A percentile compares a stretch with the other conserved stretches of the same genome.
Evolutionary conservation across 2,113 vertebrate species (phyloP).

Genomic region (Leuciscus idus): DNA sequence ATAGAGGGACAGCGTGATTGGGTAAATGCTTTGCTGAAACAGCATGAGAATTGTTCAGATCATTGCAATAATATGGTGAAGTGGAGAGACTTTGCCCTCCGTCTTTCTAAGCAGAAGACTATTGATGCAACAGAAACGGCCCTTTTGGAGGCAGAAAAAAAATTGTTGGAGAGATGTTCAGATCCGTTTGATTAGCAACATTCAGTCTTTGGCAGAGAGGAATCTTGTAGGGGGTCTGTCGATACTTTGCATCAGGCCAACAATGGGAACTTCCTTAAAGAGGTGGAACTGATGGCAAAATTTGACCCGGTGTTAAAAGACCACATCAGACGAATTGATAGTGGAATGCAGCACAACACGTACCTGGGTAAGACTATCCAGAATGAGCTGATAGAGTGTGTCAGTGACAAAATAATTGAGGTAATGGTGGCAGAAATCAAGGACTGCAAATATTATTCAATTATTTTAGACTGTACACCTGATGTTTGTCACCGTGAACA

Average conservation of each 20-base stretch:
- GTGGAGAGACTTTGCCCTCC: neutral
- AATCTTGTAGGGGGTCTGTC: neutral
- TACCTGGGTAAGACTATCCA: neutral
- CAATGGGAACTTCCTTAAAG: constrained; percentile 1
- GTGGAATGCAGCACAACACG: neutral
- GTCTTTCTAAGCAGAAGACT: neutral
- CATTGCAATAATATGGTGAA: neutral
- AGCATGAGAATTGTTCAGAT: neutral
- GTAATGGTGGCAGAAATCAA: constrained; percentile 25
- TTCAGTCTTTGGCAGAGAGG: neutral
- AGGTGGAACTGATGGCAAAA: neutral
- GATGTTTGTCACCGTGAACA: constrained; percentile 48
- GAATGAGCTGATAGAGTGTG: neutral
- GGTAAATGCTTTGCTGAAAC: neutral
- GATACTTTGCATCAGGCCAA: neutral
- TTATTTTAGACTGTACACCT: constrained; percentile 50
- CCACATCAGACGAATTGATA: neutral
- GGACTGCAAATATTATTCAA: constrained; percentile 35
- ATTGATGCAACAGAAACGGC: neutral
- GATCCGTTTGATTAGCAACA: neutral
- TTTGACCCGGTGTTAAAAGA: neutral
- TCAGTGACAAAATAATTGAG: neutral
- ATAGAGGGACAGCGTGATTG: neutral
- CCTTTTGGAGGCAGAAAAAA: neutral
- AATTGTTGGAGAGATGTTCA: neutral